Percentiles rank a stretch among this genome's conserved stretches.
Conservation (phyloP, 2,113 vertebrate species). For the Rhinichthys klamathensis region DNA sequence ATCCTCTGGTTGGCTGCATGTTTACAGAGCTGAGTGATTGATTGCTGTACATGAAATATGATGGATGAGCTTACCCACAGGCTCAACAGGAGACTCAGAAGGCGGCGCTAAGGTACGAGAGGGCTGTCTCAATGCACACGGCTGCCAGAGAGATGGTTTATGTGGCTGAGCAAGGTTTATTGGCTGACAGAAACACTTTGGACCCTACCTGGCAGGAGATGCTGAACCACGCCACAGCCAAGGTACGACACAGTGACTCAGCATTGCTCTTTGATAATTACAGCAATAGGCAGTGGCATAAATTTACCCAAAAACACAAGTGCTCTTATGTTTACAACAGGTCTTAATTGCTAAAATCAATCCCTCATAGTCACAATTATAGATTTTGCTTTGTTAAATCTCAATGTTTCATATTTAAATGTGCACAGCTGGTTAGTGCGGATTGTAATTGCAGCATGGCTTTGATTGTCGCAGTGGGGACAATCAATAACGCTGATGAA, state of each 20-base stretch:
- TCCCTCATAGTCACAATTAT: background rate
- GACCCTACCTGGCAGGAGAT: conserved; percentile 96
- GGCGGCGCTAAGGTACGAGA: conserved; percentile 86
- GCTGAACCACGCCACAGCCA: conserved; percentile 91
- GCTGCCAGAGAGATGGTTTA: conserved; percentile 94
- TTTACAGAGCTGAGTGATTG: conserved; percentile 40
- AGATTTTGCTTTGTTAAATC: background rate
- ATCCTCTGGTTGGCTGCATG: conserved; percentile 10
- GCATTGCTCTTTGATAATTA: conserved; percentile 23
- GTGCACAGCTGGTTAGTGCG: conserved; percentile 45
- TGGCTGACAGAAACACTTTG: conserved; percentile 86
- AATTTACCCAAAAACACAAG: background rate
- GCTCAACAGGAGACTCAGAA: conserved; percentile 93
- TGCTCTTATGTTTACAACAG: background rate
- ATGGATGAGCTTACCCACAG: conserved; percentile 64
- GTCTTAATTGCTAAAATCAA: background rate
- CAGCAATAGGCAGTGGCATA: background rate
- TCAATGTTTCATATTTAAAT: background rate
- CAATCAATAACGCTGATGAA: conserved; percentile 58
- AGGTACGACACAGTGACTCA: conserved; percentile 71
- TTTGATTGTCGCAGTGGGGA: conserved; percentile 37
- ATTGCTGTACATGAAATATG: conserved; percentile 35
- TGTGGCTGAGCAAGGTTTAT: conserved; percentile 89
- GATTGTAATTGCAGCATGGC: conserved; percentile 32
- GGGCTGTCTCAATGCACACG: conserved; percentile 90